Conservation (phyloP, 2,797 vertebrate genomes). For the Anabas testudineus region DNA sequence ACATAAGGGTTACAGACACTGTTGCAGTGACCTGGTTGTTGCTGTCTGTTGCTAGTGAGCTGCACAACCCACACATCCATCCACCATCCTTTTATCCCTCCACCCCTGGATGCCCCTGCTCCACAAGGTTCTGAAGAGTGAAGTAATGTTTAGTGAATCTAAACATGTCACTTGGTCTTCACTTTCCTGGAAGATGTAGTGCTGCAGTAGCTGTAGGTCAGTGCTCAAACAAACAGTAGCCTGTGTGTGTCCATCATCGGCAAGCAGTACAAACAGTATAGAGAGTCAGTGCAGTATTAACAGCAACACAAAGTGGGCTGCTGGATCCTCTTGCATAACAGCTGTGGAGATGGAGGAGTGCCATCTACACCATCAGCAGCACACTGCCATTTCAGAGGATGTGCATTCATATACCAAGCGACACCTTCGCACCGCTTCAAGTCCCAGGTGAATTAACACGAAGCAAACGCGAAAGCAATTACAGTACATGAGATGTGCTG, state of each 20-base stretch:
- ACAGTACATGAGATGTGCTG: background rate
- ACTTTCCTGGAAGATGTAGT: background rate
- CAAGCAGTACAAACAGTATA: conserved; percentile 3
- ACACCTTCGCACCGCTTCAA: background rate
- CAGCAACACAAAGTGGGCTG: conserved; percentile 55
- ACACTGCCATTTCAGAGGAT: conserved; percentile 59
- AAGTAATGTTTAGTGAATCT: background rate
- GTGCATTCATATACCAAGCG: conserved; percentile 11
- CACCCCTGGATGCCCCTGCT: background rate
- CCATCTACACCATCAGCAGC: conserved; percentile 55
- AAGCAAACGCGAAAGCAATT: background rate
- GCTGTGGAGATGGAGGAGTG: conserved; percentile 71
- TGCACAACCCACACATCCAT: conserved; percentile 45
- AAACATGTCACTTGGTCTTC: background rate
- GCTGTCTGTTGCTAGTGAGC: conserved; percentile 17
- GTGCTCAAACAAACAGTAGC: background rate
- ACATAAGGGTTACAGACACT: conserved; percentile 41
- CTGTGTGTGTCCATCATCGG: conserved; percentile 3
- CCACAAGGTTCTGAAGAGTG: background rate
- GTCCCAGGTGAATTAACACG: background rate
- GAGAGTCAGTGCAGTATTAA: conserved; percentile 44
- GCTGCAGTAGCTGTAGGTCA: background rate
- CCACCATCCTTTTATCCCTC: background rate
- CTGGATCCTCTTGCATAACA: conserved; percentile 76
- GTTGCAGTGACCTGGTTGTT: conserved; percentile 44